Conservation (phyloP, 2,113 vertebrate species). For the Arizona elegans region DNA sequence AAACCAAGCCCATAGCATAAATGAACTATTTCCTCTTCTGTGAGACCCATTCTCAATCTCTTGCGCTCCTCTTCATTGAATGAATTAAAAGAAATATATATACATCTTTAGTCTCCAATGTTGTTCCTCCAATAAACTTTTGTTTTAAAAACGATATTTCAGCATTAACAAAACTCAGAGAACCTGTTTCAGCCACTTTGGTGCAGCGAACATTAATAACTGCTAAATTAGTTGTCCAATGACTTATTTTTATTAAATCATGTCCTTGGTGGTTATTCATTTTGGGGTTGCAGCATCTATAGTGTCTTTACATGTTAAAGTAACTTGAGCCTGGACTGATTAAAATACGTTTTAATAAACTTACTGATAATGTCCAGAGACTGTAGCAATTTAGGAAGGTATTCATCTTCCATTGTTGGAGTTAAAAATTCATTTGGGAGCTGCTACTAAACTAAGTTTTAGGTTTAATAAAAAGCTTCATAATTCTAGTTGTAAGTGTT, state of each 20-base stretch:
- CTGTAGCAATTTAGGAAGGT: not conserved
- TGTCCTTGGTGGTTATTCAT: not conserved
- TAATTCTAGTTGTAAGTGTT: not conserved
- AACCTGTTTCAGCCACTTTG: not conserved
- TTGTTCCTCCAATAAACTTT: not conserved
- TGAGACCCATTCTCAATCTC: not conserved
- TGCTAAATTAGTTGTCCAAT: not conserved
- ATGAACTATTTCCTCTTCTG: not conserved
- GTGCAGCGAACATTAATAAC: not conserved
- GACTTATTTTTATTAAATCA: not conserved
- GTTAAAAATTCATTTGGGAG: not conserved
- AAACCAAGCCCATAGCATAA: not conserved
- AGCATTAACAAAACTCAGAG: constrained; percentile 11
- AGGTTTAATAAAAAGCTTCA: not conserved
- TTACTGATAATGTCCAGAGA: not conserved
- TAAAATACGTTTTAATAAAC: constrained; percentile 4
- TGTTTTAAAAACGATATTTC: not conserved
- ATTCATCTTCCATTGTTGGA: not conserved
- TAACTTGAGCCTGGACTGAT: not conserved
- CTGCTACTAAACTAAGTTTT: not conserved
- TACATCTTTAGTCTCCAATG: not conserved
- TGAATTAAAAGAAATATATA: not conserved
- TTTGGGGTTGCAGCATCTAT: not conserved
- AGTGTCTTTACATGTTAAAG: not conserved
- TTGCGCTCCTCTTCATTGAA: not conserved